Evolutionary conservation across 2,113 vertebrate genomes (phyloP).

Genomic region (Pseudorasbora parva): DNA sequence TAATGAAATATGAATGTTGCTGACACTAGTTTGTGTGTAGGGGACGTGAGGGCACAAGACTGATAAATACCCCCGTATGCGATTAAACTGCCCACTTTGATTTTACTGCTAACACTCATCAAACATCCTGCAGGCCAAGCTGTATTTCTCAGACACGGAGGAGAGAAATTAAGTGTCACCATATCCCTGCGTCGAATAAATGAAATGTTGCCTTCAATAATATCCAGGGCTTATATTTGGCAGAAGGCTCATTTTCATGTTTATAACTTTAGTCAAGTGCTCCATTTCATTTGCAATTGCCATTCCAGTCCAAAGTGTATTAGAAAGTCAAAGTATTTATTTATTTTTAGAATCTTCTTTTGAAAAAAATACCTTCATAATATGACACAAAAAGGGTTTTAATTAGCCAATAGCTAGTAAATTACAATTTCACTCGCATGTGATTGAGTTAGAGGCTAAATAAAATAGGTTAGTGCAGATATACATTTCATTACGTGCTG

Average conservation of each 20-base stretch:
- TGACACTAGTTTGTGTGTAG: slow-evolving; percentile 32
- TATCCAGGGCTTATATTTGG: slow-evolving; percentile 37
- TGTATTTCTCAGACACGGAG: slow-evolving; percentile 59
- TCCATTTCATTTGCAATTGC: slow-evolving; percentile 27
- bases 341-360: slow-evolving; percentile 9
- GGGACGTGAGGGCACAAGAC: slow-evolving; percentile 44
- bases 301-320: slow-evolving; percentile 26
- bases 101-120: slow-evolving; percentile 49
- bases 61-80: slow-evolving; percentile 65
- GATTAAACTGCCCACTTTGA: slow-evolving; percentile 64
- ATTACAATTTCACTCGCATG: no score
- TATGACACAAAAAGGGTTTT: no score
- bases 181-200: slow-evolving; percentile 55
- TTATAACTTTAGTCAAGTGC: slow-evolving; percentile 41
- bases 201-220: slow-evolving; percentile 53
- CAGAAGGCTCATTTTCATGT: slow-evolving; percentile 43
- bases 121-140: slow-evolving; percentile 43
- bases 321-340: slow-evolving; percentile 25
- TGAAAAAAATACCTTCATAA: neutral
- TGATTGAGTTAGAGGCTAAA: no score
- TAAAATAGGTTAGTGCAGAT: no score
- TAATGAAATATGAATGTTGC: slow-evolving; percentile 69
- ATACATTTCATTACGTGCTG: no score
- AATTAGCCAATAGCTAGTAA: no score
- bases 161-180: slow-evolving; percentile 68